Base-by-base conservation (phyloP, 2,797 vertebrate genomes). In the Crenuchus spilurus region DNA sequence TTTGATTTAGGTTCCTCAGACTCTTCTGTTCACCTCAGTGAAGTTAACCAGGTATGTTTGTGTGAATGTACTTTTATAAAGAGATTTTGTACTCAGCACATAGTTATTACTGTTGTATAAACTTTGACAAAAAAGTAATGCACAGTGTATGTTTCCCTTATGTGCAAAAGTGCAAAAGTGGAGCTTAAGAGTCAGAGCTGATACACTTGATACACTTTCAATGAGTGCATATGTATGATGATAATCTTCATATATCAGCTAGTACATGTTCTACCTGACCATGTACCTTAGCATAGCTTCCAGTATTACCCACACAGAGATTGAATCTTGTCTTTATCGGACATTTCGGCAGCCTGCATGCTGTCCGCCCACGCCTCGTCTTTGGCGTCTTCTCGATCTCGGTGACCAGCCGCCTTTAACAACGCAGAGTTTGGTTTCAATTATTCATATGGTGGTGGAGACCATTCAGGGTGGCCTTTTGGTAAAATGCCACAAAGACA, bases 401-500 rank as follows among this genome's bases (percentile, higher is more conserved):
- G 20, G 72, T 83, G 78, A 78, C 67, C 69, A 63, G 44, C 72
- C 72, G 68, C 26, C 72, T 78, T 82, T 84, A 82, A 74, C 74
- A 83, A 82, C 79, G 74, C 80, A 28, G 85, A 83, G 84, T 88
- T 85, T 88, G 82, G 77, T 83, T 90, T 88, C 81, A 87, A 90
- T 89, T 90, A 90, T 90, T 92, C 86, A 90, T 89, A 76, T 65
- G 1, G 41, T 76, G 75, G 76, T 78, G 81, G 83, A 77, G 83
- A 79, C 82, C 83, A 78, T 87, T 85, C 81, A 75, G 55, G 63
- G 24, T 92, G 91, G 89, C 91, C 89, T 93, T 93, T 92, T 80
- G 83, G 83, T 89, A 87, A 92, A 93, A 93, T 93, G 92, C 86
- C 92, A 93, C 88, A 81, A 85, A 80, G 90, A 87, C 84, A 82